Conservation (phyloP, 2,797 vertebrate genomes). For the Chaetodon trifasciatus region DNA sequence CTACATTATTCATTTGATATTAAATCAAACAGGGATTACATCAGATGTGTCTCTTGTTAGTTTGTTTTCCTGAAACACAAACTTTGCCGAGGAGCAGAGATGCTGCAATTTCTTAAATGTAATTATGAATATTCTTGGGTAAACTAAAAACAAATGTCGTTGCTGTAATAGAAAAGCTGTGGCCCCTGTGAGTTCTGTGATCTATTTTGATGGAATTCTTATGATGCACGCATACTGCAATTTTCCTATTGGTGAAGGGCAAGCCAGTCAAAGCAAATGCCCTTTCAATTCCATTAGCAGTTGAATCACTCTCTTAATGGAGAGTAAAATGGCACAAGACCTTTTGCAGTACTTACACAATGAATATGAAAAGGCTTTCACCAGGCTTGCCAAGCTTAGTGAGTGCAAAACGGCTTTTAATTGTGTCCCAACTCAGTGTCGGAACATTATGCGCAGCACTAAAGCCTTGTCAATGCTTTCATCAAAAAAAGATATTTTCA, state of each 20-base stretch:
- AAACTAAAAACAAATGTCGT: conserved; percentile 13
- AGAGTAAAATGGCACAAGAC: conserved; percentile 82
- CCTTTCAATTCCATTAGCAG: conserved; percentile 84
- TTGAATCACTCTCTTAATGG: conserved; percentile 84
- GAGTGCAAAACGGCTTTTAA: conserved; percentile 83
- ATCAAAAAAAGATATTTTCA: conserved; percentile 71
- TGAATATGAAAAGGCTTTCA: conserved; percentile 84
- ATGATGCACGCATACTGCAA: conserved; percentile 68
- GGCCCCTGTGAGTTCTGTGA: conserved; percentile 37
- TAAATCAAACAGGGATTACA: conserved; percentile 40
- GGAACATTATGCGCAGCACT: conserved; percentile 64
- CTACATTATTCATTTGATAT: conserved; percentile 67
- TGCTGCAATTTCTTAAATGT: background rate
- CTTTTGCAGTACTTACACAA: conserved; percentile 82
- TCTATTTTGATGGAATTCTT: conserved; percentile 69
- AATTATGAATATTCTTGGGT: conserved; percentile 1
- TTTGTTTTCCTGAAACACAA: conserved; percentile 20
- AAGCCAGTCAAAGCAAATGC: conserved; percentile 78
- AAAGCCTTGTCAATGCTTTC: conserved; percentile 60
- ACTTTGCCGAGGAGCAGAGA: background rate
- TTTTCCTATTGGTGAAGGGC: conserved; percentile 79
- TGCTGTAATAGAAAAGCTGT: conserved; percentile 25
- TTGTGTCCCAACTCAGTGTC: conserved; percentile 74
- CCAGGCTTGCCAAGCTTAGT: conserved; percentile 73
- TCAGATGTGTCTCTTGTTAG: background rate